Conservation (phyloP, 2,113 vertebrate species). For the Thinocorus orbignyianus region DNA sequence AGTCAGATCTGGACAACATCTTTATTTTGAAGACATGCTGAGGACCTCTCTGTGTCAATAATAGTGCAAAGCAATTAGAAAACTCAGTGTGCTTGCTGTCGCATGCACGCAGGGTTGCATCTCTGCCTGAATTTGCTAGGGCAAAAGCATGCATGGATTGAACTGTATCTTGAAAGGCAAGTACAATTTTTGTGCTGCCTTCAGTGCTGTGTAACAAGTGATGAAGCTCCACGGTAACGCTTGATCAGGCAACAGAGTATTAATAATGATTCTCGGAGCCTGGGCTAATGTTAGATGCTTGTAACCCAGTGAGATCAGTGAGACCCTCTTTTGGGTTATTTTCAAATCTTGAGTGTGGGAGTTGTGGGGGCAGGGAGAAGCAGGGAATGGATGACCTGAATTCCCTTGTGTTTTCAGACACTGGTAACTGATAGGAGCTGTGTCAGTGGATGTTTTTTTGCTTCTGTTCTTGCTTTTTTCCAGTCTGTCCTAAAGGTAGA, state of each 20-base stretch:
- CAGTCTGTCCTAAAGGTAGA: background rate
- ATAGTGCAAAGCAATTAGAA: background rate
- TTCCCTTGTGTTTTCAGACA: background rate
- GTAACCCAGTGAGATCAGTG: background rate
- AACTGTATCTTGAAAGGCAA: background rate
- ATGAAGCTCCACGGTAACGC: background rate
- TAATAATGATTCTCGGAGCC: background rate
- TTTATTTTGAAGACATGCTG: background rate
- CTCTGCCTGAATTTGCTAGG: background rate
- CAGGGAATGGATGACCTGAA: background rate
- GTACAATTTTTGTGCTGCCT: background rate
- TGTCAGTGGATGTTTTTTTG: too few species aligned
- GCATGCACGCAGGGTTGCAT: background rate
- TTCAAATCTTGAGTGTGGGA: too few species aligned
- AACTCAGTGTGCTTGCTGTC: background rate
- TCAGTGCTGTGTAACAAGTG: background rate
- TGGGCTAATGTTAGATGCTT: fast-evolving
- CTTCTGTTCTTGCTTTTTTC: background rate
- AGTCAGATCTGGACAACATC: background rate
- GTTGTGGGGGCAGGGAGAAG: fast-evolving
- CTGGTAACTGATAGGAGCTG: background rate
- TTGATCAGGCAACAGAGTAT: background rate
- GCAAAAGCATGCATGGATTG: background rate
- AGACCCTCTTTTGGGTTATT: background rate
- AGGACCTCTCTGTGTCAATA: background rate